These are phyloP conservation scores for Plectrocnemia conspersa DNA, from an alignment of 1,140 invertebrate genomes.

Conservation along the genomic window DNA sequence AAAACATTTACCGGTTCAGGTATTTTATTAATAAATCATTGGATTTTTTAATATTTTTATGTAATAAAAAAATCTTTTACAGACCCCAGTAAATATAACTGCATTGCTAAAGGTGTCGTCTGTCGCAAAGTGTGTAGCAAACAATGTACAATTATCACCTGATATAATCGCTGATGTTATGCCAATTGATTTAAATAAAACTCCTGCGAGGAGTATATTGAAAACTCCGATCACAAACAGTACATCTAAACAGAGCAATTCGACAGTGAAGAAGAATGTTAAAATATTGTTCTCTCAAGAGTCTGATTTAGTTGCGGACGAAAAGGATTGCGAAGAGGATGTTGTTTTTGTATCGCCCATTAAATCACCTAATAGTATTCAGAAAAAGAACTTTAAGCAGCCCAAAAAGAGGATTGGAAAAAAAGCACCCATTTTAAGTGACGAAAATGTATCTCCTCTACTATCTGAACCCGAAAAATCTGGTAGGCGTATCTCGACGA, in stretches of 20 bases:
- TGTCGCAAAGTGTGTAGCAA: not conserved
- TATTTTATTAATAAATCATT: not conserved
- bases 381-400: no score
- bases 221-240: conserved; percentile 24
- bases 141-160: not conserved
- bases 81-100: conserved; percentile 2
- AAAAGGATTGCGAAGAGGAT: no score
- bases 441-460: no score
- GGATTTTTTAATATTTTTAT: conserved; percentile 6
- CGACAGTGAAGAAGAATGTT: conserved; percentile 17
- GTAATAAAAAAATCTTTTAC: conserved; percentile 1
- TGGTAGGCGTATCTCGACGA: no score
- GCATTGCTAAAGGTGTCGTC: conserved; percentile 11
- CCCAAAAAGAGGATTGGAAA: no score
- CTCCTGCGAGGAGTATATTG: conserved; percentile 32
- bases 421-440: no score
- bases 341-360: no score
- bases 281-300: conserved; percentile 22
- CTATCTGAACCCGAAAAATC: no score
- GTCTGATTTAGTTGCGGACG: no score
- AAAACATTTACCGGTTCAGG: conserved; percentile 14
- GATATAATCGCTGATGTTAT: not conserved
- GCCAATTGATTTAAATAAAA: conserved; percentile 30
- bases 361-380: no score
- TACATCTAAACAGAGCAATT: no score